phyloP scores from a whole-genome alignment of 2,113 vertebrate species.

The Megaptera novaeangliae region DNA sequence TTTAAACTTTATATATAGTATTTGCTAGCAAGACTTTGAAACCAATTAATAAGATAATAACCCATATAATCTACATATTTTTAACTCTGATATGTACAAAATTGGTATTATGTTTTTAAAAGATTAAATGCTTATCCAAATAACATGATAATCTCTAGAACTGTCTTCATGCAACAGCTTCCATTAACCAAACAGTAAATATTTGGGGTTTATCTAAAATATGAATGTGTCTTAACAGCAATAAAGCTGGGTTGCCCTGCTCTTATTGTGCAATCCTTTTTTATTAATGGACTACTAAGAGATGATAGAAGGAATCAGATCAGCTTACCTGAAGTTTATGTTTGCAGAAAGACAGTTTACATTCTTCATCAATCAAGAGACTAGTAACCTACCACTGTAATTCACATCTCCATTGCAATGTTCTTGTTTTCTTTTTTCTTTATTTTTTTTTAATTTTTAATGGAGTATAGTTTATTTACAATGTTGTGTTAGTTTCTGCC shows the following conservation, averaged over 20 bases:
- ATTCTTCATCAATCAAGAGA: not conserved
- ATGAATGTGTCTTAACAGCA: not conserved
- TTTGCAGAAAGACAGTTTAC: not conserved
- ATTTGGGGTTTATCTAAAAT: not conserved
- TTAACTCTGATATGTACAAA: constrained; percentile 51
- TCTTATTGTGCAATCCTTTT: not conserved
- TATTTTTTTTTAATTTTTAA: not conserved
- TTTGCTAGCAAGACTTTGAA: not conserved
- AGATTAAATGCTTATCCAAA: constrained; percentile 42
- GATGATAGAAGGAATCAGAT: not conserved
- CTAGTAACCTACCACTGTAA: not conserved
- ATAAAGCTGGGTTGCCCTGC: not conserved
- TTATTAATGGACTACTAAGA: not conserved
- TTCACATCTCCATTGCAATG: not conserved
- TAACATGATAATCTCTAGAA: constrained; percentile 41
- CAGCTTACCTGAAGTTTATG: not conserved
- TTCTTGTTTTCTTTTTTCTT: not conserved
- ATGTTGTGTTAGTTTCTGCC: not conserved
- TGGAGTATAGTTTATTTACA: not conserved
- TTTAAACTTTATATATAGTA: not conserved
- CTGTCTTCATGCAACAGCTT: not conserved
- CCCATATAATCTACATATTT: constrained; percentile 70
- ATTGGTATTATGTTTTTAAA: constrained; percentile 62
- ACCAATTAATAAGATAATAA: not conserved
- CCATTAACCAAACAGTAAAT: not conserved